Evolutionary conservation across 2,113 vertebrate species (phyloP).

Genomic region (Tragelaphus buxtoni): DNA sequence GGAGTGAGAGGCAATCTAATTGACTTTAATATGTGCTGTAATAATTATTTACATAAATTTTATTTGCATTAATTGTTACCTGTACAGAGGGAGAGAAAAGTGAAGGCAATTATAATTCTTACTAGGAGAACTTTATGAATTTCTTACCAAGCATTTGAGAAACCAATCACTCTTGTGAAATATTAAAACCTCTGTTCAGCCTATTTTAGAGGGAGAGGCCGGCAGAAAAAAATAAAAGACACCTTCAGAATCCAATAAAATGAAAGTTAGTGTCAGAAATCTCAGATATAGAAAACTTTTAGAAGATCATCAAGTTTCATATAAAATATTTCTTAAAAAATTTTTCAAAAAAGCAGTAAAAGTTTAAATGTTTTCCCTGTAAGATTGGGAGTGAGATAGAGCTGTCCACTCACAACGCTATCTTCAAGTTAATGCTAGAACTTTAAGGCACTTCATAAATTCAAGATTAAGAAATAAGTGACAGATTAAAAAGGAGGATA

Average conservation of each 20-base stretch:
- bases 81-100: background rate
- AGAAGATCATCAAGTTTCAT: background rate
- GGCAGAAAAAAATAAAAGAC: background rate
- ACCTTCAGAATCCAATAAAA: background rate
- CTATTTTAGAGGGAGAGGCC: background rate
- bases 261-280: background rate
- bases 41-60: background rate
- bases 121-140: background rate
- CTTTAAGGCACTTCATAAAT: background rate
- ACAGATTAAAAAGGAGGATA: background rate
- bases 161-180: background rate
- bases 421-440: background rate
- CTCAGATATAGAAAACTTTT: background rate
- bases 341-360: background rate
- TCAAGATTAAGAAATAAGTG: background rate
- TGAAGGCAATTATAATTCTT: background rate
- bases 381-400: background rate
- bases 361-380: background rate
- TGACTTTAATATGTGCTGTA: background rate
- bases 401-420: background rate
- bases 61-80: background rate
- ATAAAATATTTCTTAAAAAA: background rate
- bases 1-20: background rate
- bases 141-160: background rate
- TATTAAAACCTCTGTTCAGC: background rate